Evolutionary conservation across 2,888 invertebrate species (phyloP).

Genomic region (Hydrotaea cyrtoneurina): DNA sequence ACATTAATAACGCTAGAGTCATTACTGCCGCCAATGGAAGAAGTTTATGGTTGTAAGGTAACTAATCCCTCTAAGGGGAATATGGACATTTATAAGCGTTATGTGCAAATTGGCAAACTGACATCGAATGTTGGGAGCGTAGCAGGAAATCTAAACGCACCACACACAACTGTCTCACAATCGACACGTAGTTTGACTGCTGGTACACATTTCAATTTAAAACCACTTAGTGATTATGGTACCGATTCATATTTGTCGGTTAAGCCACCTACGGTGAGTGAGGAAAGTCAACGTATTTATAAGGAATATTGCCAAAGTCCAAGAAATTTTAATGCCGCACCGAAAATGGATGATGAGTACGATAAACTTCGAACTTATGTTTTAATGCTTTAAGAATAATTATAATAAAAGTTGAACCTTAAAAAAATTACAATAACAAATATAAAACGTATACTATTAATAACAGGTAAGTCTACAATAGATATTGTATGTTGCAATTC

Average conservation of each 20-base stretch:
- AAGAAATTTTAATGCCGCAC: slow-evolving; percentile 74
- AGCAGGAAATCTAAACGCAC: slow-evolving; percentile 37
- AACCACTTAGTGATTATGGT: slow-evolving; percentile 76
- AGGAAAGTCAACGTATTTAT: slow-evolving; percentile 76
- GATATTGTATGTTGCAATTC: no score
- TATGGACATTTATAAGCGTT: slow-evolving; percentile 78
- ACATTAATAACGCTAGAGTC: slow-evolving; percentile 73
- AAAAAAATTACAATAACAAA: no score
- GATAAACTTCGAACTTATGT: slow-evolving; percentile 74
- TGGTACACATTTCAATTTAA: slow-evolving; percentile 75
- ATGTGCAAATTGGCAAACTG: slow-evolving; percentile 78
- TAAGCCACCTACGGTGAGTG: slow-evolving; percentile 76
- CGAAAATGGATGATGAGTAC: slow-evolving; percentile 74
- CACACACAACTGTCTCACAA: slow-evolving; percentile 9
- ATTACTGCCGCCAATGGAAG: slow-evolving; percentile 78
- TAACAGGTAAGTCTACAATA: no score
- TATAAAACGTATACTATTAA: no score
- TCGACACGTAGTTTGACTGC: slow-evolving; percentile 71
- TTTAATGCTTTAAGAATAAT: slow-evolving; percentile 68
- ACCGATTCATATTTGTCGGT: slow-evolving; percentile 77
- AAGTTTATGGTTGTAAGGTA: slow-evolving; percentile 78
- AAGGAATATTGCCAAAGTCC: slow-evolving; percentile 76
- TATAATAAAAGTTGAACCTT: no score
- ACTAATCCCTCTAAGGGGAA: slow-evolving; percentile 75
- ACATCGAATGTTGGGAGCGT: slow-evolving; percentile 61